Conservation (phyloP, 2,888 invertebrate genomes). For the Trilocha varians region DNA sequence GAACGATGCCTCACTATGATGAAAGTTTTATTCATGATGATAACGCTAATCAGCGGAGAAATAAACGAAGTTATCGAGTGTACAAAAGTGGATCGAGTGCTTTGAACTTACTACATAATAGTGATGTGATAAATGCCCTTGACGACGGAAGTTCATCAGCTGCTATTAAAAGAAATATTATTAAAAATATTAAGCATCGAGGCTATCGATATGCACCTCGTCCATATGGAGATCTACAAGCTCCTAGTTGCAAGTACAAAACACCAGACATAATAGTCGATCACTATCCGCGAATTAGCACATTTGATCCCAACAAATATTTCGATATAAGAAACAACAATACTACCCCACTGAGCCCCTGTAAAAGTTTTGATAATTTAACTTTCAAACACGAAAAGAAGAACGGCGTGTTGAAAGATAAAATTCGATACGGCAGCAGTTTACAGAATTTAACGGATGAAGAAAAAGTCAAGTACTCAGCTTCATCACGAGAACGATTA, state of each 20-base stretch:
- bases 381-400: slow-evolving; percentile 39
- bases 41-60: slow-evolving; percentile 60
- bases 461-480: slow-evolving; percentile 47
- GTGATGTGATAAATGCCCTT: slow-evolving; percentile 44
- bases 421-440: slow-evolving; percentile 48
- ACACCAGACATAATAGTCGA: slow-evolving; percentile 52
- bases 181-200: slow-evolving; percentile 55
- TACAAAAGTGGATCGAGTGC: slow-evolving; percentile 61
- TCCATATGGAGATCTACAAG: slow-evolving; percentile 21
- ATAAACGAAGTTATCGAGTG: slow-evolving; percentile 67
- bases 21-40: slow-evolving; percentile 67
- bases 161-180: slow-evolving; percentile 59
- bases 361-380: slow-evolving; percentile 66
- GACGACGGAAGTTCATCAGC: slow-evolving; percentile 50
- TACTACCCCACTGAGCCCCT: slow-evolving; percentile 40
- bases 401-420: slow-evolving; percentile 27
- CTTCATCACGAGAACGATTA: slow-evolving; percentile 36
- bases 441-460: slow-evolving; percentile 57
- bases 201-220: slow-evolving; percentile 43
- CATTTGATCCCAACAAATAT: slow-evolving; percentile 51
- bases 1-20: slow-evolving; percentile 68
- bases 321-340: slow-evolving; percentile 58
- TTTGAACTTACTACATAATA: slow-evolving; percentile 40
- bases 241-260: slow-evolving; percentile 26
- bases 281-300: slow-evolving; percentile 52